Conservation (phyloP, 2,888 invertebrate genomes). For the Lottia gigantea region DNA sequence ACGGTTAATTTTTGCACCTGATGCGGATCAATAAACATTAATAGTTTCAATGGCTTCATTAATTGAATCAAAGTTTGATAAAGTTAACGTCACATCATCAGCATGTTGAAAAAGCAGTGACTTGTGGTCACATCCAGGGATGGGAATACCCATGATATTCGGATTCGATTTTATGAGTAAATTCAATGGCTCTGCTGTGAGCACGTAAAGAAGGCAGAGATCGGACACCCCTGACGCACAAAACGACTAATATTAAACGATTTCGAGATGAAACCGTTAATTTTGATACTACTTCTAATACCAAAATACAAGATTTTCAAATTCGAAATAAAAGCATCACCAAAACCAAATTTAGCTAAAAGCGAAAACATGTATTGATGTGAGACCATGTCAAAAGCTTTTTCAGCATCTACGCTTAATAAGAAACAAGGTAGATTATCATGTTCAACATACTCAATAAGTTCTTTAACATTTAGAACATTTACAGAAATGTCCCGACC, state of each 20-base stretch:
- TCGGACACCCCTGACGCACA: neutral
- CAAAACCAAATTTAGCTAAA: conserved; percentile 36
- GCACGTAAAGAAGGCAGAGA: neutral
- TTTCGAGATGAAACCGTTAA: conserved; percentile 32
- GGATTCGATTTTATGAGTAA: neutral
- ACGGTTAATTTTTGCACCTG: neutral
- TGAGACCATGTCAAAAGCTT: conserved; percentile 40
- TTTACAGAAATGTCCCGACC: conserved; percentile 40
- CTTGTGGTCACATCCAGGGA: neutral
- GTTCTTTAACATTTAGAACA: conserved; percentile 32
- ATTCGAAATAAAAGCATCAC: conserved; percentile 32
- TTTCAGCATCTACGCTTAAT: conserved; percentile 40
- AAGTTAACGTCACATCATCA: neutral
- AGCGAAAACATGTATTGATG: conserved; percentile 34
- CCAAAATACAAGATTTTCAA: conserved; percentile 36
- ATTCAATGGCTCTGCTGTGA: neutral
- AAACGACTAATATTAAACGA: neutral
- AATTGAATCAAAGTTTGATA: neutral
- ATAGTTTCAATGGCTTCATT: neutral
- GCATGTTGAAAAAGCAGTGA: neutral
- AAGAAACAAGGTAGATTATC: conserved; percentile 32
- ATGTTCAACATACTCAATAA: conserved; percentile 34
- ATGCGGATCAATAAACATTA: neutral
- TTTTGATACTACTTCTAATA: conserved; percentile 31
- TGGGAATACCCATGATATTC: neutral